A percentile compares a stretch with the other conserved stretches of the same genome.
phyloP scores from a whole-genome alignment of 2,797 vertebrate genomes.

The Sebastes vulpes region DNA sequence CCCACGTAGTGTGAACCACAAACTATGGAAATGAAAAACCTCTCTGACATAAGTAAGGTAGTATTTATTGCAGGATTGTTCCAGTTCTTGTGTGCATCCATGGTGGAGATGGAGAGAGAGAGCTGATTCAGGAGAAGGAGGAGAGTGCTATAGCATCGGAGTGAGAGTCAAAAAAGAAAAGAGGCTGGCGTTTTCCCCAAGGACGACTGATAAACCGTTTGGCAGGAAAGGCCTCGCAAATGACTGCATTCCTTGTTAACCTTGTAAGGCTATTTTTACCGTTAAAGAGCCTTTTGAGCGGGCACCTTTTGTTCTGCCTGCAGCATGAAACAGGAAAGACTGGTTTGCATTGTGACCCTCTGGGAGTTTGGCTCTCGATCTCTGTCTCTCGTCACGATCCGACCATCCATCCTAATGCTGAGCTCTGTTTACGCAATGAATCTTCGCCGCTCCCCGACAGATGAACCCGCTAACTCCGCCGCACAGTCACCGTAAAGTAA shows the following conservation, averaged over 20 bases:
- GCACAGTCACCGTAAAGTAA: background rate
- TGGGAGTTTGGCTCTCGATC: constrained; percentile 29
- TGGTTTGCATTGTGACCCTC: constrained; percentile 52
- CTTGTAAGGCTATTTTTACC: constrained; percentile 79
- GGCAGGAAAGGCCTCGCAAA: constrained; percentile 81
- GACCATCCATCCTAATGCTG: constrained; percentile 27
- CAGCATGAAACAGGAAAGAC: constrained; percentile 61
- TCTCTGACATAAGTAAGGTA: background rate
- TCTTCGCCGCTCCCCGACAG: constrained; percentile 9
- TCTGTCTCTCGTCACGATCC: constrained; percentile 25
- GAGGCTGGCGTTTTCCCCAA: constrained; percentile 48
- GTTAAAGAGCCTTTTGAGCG: constrained; percentile 32
- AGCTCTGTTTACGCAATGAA: constrained; percentile 22
- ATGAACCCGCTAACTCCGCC: background rate
- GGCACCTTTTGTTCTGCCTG: constrained; percentile 61
- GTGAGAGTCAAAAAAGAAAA: constrained; percentile 33
- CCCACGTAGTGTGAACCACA: background rate
- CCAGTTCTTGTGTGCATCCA: background rate
- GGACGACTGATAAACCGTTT: constrained; percentile 79
- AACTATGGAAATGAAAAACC: background rate
- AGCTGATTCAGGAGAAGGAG: background rate
- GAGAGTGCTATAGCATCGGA: background rate
- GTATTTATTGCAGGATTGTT: background rate
- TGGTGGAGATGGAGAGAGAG: background rate
- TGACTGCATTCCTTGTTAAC: constrained; percentile 76